phyloP scores from a whole-genome alignment of 2,113 vertebrate species.

The Cepphus grylle region DNA sequence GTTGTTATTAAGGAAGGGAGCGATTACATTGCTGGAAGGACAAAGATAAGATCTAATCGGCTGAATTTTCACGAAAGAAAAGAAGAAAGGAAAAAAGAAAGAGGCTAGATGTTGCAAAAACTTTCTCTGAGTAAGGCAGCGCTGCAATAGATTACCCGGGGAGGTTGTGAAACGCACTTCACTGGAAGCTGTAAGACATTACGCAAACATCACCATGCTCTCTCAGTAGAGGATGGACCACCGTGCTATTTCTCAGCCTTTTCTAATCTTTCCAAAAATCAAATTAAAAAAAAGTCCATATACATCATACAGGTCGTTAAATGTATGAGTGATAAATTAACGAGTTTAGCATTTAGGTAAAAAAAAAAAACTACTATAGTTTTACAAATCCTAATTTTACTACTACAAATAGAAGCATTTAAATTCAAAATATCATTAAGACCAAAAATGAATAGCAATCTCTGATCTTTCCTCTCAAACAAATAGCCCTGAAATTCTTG shows the following conservation, averaged over 20 bases:
- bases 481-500: not conserved
- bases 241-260: not conserved
- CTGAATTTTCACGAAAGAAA: conserved; percentile 7
- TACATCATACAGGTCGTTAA: not conserved
- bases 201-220: accelerated
- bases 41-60: not conserved
- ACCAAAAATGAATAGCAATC: not conserved
- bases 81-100: not conserved
- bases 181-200: not conserved
- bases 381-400: not conserved
- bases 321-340: not conserved
- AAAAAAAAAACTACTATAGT: not conserved
- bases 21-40: not conserved
- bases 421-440: not conserved
- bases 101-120: not conserved
- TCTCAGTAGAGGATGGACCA: not conserved
- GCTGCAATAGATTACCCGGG: not conserved
- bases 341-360: not conserved
- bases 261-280: not conserved
- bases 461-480: not conserved
- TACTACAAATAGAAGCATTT: not conserved
- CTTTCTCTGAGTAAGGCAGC: not conserved
- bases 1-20: not conserved
- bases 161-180: not conserved
- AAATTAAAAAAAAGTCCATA: not conserved